Conservation (phyloP, 2,888 invertebrate species). For the Ennomos quercinarius region DNA sequence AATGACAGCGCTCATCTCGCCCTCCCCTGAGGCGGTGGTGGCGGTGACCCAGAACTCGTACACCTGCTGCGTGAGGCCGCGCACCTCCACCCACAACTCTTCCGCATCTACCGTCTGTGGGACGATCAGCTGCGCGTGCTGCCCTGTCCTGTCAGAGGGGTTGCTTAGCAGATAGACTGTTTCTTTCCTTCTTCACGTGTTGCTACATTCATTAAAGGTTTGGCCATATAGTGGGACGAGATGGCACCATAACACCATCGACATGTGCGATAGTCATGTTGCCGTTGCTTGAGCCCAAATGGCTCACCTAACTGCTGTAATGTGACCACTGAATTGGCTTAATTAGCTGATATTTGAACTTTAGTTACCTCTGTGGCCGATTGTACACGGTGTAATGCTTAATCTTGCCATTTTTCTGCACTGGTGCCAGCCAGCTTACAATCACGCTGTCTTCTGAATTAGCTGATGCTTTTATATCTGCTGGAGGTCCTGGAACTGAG, state of each 20-base stretch:
- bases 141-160: conserved; percentile 62
- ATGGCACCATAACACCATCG: no score
- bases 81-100: conserved; percentile 85
- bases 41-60: conserved; percentile 96
- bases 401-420: conserved; percentile 92
- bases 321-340: no score
- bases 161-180: neutral
- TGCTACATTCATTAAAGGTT: no score
- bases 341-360: neutral
- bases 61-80: conserved; percentile 88
- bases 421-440: conserved; percentile 94
- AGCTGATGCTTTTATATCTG: conserved; percentile 92
- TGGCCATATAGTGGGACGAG: no score
- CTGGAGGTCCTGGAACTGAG: conserved; percentile 93
- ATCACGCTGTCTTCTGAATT: conserved; percentile 92
- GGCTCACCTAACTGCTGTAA: no score
- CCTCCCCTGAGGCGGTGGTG: conserved; percentile 87
- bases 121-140: conserved; percentile 68
- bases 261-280: no score
- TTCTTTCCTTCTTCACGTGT: neutral
- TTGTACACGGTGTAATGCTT: conserved; percentile 93
- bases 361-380: conserved; percentile 81
- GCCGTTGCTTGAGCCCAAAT: no score
- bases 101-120: conserved; percentile 57
- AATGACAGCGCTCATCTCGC: conserved; percentile 91